phyloP scores from a whole-genome alignment of 2,888 invertebrate genomes.

The Crocallis elinguaria region DNA sequence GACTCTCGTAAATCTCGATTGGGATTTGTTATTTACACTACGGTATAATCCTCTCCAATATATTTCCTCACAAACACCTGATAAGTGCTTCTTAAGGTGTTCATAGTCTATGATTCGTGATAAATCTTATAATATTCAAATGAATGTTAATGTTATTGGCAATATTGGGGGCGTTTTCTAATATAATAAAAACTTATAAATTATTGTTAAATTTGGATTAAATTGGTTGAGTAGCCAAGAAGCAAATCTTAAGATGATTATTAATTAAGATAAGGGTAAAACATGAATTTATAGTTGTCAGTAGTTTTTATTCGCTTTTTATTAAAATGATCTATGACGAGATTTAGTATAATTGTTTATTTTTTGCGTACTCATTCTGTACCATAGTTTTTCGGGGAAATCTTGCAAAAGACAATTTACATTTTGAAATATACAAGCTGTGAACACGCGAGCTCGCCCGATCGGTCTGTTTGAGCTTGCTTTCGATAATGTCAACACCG shows the following conservation, averaged over 20 bases:
- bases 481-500: constrained; percentile 80
- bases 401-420: constrained; percentile 64
- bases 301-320: not conserved
- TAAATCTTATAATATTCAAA: not conserved
- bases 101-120: not conserved
- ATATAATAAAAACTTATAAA: not conserved
- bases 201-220: not conserved
- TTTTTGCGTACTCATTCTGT: not conserved
- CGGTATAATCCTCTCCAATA: not conserved
- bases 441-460: constrained; percentile 51
- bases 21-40: not conserved
- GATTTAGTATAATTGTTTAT: not conserved
- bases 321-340: not conserved
- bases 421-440: constrained; percentile 72
- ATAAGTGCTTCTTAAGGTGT: not conserved
- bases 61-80: constrained; percentile 3
- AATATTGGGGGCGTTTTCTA: not conserved
- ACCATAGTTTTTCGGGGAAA: constrained; percentile 51
- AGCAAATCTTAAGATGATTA: constrained; percentile 6
- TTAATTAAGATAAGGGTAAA: constrained; percentile 14
- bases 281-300: constrained; percentile 7
- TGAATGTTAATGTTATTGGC: constrained; percentile 1
- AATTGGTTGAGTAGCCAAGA: not conserved
- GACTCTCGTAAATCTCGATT: constrained; percentile 10
- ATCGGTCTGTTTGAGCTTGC: constrained; percentile 73